These are phyloP conservation scores for Formicarius rufipectus DNA, from an alignment of 2,113 vertebrate species.

Conservation along the genomic window DNA sequence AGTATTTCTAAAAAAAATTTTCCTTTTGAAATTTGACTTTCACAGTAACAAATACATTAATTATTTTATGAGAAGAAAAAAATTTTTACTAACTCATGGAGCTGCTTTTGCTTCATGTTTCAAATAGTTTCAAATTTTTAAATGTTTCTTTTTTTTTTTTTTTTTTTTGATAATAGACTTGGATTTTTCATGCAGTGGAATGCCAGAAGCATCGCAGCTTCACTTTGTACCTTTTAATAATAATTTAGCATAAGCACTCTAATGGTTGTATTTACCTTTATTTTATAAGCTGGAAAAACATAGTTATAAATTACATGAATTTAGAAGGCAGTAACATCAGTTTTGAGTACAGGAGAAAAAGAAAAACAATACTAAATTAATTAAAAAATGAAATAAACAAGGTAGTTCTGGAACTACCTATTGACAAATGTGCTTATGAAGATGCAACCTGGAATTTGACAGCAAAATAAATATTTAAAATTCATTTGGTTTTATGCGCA, in stretches of 20 bases:
- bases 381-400: background rate
- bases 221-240: conserved; percentile 6
- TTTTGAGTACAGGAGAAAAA: background rate
- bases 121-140: too few relatives aligned
- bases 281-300: conserved; percentile 14
- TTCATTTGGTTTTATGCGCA: background rate
- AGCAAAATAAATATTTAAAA: background rate
- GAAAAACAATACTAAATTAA: background rate
- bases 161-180: background rate
- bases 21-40: too few relatives aligned
- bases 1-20: background rate
- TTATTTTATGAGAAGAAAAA: background rate
- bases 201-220: background rate
- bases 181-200: background rate
- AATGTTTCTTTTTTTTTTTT: background rate
- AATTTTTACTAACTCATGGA: background rate
- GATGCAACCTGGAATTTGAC: background rate
- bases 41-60: background rate
- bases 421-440: background rate
- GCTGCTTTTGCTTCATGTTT: background rate
- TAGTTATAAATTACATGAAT: background rate
- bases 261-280: conserved; percentile 34
- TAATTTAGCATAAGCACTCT: conserved; percentile 23
- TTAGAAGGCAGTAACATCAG: background rate
- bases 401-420: background rate